phyloP scores from a whole-genome alignment of 1,140 invertebrate species.

The Leptinotarsa lineolata region DNA sequence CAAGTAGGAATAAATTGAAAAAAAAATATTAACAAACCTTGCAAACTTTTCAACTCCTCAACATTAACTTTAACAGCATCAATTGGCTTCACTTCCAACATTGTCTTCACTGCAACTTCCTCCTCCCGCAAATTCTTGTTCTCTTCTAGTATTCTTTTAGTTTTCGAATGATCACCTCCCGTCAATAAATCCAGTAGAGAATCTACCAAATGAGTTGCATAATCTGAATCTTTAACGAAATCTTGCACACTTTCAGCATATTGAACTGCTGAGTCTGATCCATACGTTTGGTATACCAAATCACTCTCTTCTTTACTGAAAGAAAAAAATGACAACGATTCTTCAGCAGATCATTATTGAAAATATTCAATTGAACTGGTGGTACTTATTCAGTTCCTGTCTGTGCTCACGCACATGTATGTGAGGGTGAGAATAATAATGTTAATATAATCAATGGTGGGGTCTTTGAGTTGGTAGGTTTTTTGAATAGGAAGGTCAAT shows the following conservation, averaged over 20 bases:
- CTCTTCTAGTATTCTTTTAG: slow-evolving; percentile 70
- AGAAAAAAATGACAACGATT: not conserved
- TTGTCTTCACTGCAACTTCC: slow-evolving; percentile 63
- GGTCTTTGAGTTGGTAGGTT: too few relatives aligned
- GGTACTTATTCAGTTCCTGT: too few relatives aligned
- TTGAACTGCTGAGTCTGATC: slow-evolving; percentile 83
- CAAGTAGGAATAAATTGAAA: too few relatives aligned
- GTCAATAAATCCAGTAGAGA: slow-evolving; percentile 82
- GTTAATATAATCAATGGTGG: too few relatives aligned
- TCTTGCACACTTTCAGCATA: slow-evolving; percentile 85
- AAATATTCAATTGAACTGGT: too few relatives aligned
- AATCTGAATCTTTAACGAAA: slow-evolving; percentile 84
- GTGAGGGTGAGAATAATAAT: too few relatives aligned
- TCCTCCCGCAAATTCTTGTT: slow-evolving; percentile 65
- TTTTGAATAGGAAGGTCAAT: too few relatives aligned
- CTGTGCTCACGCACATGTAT: too few relatives aligned
- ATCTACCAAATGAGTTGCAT: slow-evolving; percentile 81
- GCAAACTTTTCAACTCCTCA: slow-evolving; percentile 62
- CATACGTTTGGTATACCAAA: slow-evolving; percentile 88
- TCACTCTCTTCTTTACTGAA: slow-evolving; percentile 89
- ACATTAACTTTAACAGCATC: slow-evolving; percentile 72
- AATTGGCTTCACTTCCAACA: slow-evolving; percentile 58
- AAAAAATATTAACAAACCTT: slow-evolving; percentile 35
- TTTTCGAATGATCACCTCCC: slow-evolving; percentile 80
- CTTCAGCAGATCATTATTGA: not conserved